phyloP scores from a whole-genome alignment of 1,140 invertebrate species.

The Drosophila nigrodunni region DNA sequence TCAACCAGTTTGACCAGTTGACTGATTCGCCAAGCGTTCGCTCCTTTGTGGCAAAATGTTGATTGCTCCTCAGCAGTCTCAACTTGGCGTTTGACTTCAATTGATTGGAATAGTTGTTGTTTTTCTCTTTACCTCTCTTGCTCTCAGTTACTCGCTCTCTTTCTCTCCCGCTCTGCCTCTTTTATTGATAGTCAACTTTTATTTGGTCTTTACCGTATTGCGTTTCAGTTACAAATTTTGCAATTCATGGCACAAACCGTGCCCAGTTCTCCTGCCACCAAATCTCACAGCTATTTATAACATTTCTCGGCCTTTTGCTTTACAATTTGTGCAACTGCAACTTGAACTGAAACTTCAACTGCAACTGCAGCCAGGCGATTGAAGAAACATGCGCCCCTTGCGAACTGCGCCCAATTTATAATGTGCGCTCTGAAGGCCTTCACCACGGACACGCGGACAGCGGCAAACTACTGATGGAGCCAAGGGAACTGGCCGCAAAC shows the following conservation, averaged over 20 bases:
- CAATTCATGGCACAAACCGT: slow-evolving; percentile 56
- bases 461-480: slow-evolving; percentile 2
- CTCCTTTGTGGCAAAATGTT: slow-evolving; percentile 64
- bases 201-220: slow-evolving; percentile 53
- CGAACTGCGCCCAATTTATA: slow-evolving; percentile 53
- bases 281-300: slow-evolving; percentile 39
- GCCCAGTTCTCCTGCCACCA: slow-evolving; percentile 27
- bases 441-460: slow-evolving; percentile 12
- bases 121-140: slow-evolving; percentile 2
- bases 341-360: slow-evolving; percentile 22
- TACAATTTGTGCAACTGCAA: slow-evolving; percentile 34
- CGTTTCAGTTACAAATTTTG: slow-evolving; percentile 59
- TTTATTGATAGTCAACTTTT: slow-evolving; percentile 28
- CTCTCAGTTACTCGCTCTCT: slow-evolving; percentile 11
- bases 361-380: slow-evolving; percentile 19
- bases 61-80: slow-evolving; percentile 73
- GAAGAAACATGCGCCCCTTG: slow-evolving; percentile 52
- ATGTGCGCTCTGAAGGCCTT: slow-evolving; percentile 51
- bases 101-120: slow-evolving; percentile 67
- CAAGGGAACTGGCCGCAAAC: slow-evolving; percentile 15
- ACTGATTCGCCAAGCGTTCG: slow-evolving; percentile 13
- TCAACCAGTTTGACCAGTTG: slow-evolving; percentile 78
- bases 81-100: slow-evolving; percentile 49
- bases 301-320: slow-evolving; percentile 37
- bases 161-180: slow-evolving; percentile 4